Evolutionary conservation across 1,140 invertebrate species (phyloP).

Genomic region (Danaus melanippus): DNA sequence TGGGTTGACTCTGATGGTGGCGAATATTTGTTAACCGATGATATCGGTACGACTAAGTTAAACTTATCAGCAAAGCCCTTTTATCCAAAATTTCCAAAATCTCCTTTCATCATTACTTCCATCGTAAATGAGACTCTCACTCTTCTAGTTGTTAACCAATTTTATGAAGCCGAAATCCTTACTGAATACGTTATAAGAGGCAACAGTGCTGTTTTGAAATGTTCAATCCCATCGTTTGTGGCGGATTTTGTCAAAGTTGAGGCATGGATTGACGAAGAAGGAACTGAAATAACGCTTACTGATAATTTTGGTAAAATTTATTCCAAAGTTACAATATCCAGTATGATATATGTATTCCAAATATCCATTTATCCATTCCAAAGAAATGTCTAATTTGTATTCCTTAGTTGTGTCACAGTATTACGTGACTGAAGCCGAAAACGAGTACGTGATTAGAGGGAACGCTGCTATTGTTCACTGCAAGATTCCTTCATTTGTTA

Average conservation of each 20-base stretch:
- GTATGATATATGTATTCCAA: slow-evolving; percentile 32
- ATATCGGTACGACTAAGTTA: slow-evolving; percentile 53
- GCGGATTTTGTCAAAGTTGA: slow-evolving; percentile 86
- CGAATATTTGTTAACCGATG: slow-evolving; percentile 73
- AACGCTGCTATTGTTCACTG: slow-evolving; percentile 94
- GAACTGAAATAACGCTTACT: slow-evolving; percentile 73
- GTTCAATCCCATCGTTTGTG: slow-evolving; percentile 86
- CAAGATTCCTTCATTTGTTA: slow-evolving; percentile 94
- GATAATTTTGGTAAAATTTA: slow-evolving; percentile 75
- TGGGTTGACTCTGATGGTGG: slow-evolving; percentile 88
- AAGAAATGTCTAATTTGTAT: slow-evolving; percentile 48
- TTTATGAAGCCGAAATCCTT: slow-evolving; percentile 85
- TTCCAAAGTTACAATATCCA: slow-evolving; percentile 35
- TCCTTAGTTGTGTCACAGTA: slow-evolving; percentile 86
- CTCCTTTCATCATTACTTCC: slow-evolving; percentile 6
- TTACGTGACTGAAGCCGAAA: slow-evolving; percentile 92
- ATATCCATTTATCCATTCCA: slow-evolving; percentile 32
- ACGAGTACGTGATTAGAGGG: slow-evolving; percentile 93
- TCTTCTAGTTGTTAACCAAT: slow-evolving; percentile 83
- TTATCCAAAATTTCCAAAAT: slow-evolving; percentile 9
- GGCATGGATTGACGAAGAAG: slow-evolving; percentile 81
- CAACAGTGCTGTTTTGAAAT: slow-evolving; percentile 85
- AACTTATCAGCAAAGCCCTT: slow-evolving; percentile 11
- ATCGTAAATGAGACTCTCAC: slow-evolving; percentile 7
- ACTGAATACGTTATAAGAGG: slow-evolving; percentile 87